A percentile compares a stretch with the other conserved stretches of the same genome.
These are phyloP conservation scores for Petaurus breviceps DNA, from an alignment of 2,113 vertebrate species.

Conservation along the genomic window DNA sequence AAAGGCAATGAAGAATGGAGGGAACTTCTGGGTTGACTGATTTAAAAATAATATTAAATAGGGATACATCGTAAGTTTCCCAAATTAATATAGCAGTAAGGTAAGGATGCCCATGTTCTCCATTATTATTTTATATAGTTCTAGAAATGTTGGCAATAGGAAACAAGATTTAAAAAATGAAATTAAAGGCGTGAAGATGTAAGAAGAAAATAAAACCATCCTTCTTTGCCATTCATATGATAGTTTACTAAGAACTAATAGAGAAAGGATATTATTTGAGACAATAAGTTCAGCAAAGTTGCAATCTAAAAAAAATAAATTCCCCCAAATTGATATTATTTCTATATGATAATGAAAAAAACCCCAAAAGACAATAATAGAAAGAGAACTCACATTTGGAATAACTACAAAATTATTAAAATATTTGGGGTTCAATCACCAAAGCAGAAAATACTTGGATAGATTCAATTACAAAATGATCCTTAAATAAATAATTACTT, in stretches of 20 bases:
- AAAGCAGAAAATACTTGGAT: not conserved
- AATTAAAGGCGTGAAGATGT: not conserved
- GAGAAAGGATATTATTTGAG: not conserved
- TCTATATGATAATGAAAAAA: not conserved
- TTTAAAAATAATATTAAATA: too few relatives aligned
- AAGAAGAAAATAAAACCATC: not conserved
- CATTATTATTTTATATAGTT: too few relatives aligned
- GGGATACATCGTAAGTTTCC: too few relatives aligned
- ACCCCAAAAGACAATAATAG: not conserved
- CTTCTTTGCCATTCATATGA: not conserved
- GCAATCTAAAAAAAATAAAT: not conserved
- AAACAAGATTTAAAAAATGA: not conserved
- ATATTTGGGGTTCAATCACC: not conserved
- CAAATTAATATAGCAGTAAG: too few relatives aligned
- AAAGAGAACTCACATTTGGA: not conserved
- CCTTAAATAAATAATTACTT: too few relatives aligned
- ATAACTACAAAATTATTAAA: not conserved
- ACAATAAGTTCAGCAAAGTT: not conserved
- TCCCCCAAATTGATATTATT: not conserved
- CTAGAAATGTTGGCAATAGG: too few relatives aligned
- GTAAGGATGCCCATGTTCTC: too few relatives aligned
- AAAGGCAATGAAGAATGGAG: not conserved
- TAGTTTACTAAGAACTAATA: not conserved
- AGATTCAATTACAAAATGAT: not conserved
- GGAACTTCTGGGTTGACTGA: not conserved